Conservation (phyloP, 2,797 vertebrate genomes). For the Myripristis murdjan region DNA sequence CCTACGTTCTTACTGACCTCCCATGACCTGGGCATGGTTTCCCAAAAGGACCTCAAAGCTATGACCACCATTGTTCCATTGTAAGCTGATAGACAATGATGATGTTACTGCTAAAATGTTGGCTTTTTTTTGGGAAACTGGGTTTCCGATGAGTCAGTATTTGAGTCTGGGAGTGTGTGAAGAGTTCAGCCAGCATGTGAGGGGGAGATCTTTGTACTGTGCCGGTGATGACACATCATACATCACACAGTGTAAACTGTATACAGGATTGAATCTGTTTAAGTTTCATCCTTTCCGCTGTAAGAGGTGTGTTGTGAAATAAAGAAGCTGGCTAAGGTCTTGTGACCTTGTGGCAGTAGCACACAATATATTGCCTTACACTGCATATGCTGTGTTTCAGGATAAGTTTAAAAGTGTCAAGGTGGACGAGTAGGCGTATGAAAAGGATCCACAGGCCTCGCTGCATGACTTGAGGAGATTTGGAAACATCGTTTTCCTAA, state of each 20-base stretch:
- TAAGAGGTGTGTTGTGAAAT: conserved; percentile 14
- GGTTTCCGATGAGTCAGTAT: conserved; percentile 69
- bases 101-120: conserved; percentile 63
- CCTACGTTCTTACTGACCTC: conserved; percentile 64
- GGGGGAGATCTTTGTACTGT: conserved; percentile 17
- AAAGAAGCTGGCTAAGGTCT: conserved; percentile 6
- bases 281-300: conserved; percentile 39
- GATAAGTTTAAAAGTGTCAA: neutral
- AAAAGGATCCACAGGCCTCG: conserved; percentile 21
- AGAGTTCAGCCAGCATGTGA: conserved; percentile 29
- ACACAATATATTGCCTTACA: neutral
- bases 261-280: conserved; percentile 48
- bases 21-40: conserved; percentile 68
- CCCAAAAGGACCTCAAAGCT: conserved; percentile 51
- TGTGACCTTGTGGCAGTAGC: neutral
- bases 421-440: neutral
- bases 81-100: conserved; percentile 68
- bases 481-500: conserved; percentile 36
- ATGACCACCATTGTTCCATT: conserved; percentile 72
- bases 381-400: neutral
- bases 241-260: conserved; percentile 59
- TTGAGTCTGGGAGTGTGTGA: conserved; percentile 43
- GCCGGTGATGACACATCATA: conserved; percentile 58
- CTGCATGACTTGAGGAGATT: conserved; percentile 5
- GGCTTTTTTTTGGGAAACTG: conserved; percentile 58